Conservation (phyloP, 2,113 vertebrate genomes). For the Uropsilus gracilis region DNA sequence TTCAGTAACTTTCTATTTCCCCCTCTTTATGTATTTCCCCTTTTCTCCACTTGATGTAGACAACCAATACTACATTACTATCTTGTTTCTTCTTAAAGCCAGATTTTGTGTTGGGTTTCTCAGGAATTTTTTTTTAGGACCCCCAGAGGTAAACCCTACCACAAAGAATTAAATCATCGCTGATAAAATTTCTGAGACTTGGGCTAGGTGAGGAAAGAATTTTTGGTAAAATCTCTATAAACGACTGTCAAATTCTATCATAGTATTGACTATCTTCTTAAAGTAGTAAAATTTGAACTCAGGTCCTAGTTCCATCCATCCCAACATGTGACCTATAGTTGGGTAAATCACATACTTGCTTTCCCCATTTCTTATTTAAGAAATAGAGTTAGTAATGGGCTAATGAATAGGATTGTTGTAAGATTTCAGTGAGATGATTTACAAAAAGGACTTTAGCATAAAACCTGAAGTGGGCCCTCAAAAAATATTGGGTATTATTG, state of each 20-base stretch:
- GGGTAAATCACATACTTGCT: neutral
- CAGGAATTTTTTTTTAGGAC: neutral
- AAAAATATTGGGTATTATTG: neutral
- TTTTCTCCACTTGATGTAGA: neutral
- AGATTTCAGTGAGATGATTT: neutral
- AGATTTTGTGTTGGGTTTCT: neutral
- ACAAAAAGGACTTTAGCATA: neutral
- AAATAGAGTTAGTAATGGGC: neutral
- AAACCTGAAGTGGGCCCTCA: neutral
- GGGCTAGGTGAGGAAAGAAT: neutral
- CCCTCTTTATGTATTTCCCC: neutral
- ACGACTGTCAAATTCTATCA: neutral
- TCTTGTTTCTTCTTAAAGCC: neutral
- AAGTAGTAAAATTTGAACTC: neutral
- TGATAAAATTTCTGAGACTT: constrained; percentile 44
- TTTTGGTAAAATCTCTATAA: constrained; percentile 47
- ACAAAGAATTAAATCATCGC: constrained; percentile 28
- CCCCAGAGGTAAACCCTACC: neutral
- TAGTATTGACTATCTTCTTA: neutral
- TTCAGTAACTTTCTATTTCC: neutral
- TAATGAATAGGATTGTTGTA: neutral
- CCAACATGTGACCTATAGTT: neutral
- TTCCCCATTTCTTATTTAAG: constrained; percentile 19
- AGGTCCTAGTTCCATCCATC: neutral
- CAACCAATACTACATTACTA: neutral